Conservation (phyloP, 2,888 invertebrate genomes). For the Ichneumon xanthorius region DNA sequence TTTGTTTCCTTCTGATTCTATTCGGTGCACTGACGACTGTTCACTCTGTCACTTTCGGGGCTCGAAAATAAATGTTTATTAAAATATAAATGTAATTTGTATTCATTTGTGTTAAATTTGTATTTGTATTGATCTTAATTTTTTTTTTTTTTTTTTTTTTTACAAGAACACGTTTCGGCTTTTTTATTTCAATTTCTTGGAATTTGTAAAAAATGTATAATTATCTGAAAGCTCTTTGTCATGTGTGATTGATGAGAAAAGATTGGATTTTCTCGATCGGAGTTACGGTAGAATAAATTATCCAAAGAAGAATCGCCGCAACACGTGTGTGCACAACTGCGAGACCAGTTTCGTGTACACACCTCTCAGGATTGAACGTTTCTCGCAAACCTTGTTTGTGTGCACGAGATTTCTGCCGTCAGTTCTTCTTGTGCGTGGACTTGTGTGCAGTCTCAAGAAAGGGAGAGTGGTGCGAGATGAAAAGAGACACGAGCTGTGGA, state of each 20-base stretch:
- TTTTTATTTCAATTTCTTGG: not conserved
- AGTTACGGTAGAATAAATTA: conserved; percentile 16
- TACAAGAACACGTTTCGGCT: not conserved
- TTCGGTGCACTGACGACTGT: conserved; percentile 28
- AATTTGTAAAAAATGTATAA: not conserved
- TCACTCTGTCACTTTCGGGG: conserved; percentile 23
- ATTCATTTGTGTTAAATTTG: too few relatives aligned
- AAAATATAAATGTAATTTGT: too few relatives aligned
- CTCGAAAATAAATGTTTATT: too few relatives aligned
- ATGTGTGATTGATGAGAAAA: not conserved
- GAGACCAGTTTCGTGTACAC: conserved; percentile 50
- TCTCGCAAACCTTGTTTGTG: conserved; percentile 45
- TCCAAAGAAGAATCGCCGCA: not conserved
- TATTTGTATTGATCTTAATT: too few relatives aligned
- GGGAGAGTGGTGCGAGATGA: conserved; percentile 56
- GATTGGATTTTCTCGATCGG: conserved; percentile 1
- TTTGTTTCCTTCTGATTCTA: conserved; percentile 42
- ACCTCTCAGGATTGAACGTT: conserved; percentile 56
- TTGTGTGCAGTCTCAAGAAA: conserved; percentile 48
- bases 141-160: not conserved
- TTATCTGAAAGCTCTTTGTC: not conserved
- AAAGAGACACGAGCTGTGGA: conserved; percentile 46
- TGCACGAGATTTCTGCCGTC: conserved; percentile 16
- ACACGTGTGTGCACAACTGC: conserved; percentile 42
- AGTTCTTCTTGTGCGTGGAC: conserved; percentile 9